Evolutionary conservation across 2,113 vertebrate genomes (phyloP), one percentile per base, ranked within the genome.

Genomic region (Oncorhynchus masou): DNA sequence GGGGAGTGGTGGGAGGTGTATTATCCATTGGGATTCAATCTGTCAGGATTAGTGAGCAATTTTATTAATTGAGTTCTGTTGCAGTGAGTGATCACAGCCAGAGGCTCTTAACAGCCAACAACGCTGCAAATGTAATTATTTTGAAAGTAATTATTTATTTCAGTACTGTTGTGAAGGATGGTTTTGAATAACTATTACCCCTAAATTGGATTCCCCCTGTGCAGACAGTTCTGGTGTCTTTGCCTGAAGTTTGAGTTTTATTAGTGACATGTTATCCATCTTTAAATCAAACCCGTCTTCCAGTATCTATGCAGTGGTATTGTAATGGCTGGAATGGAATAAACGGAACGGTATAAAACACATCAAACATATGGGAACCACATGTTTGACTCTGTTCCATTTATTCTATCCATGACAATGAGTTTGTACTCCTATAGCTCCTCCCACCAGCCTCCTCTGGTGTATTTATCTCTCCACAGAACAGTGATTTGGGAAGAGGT

Each of bases 51-150:
- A 83, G 74, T 82, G 74, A 84, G 75, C 73, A 67, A 86, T 88
- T 89, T 84, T 81, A 85, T 85, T 90, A 88, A 90, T 79, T 88
- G 86, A 88, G 84, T 89, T 90, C 82, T 81, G 86, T 87, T 85
- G 87, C 83, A 81, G 81, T 86, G 87, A 87, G 78, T 79, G 81
- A 89, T 88, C 83, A 81, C 78, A 85, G 85, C 83, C 74, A 80
- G 78, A 78, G 84, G 85, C 77, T 81, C 85, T 89, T 78, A 79
- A 81, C 84, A 77, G 76, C 87, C 88, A 88, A 86, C 87, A 89
- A 86, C 83, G 75, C 76, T 84, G 83, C 70, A 91, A 86, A 90
- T 87, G 82, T 88, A 88, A 91, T 91, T 88, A 91, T 85, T 87
- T 83, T 79, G 74, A 86, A 79, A 87, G 81, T 87, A 89, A 90